Conservation (phyloP, 2,113 vertebrate species). For the Pholis gunnellus region DNA sequence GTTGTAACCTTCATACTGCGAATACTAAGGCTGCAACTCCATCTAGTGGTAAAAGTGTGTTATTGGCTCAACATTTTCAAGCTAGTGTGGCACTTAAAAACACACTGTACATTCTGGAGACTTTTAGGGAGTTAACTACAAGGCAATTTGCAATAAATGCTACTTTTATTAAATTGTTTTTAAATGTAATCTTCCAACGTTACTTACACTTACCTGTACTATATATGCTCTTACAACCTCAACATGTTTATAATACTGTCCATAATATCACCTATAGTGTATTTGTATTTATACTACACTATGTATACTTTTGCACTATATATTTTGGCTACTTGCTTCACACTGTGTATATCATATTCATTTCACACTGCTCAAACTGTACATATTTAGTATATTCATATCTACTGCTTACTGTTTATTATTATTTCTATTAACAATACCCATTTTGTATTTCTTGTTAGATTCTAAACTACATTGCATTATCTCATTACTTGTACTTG, state of each 20-base stretch:
- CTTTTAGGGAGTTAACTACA: not conserved
- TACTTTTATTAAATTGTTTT: not conserved
- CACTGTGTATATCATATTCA: not conserved
- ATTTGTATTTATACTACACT: not conserved
- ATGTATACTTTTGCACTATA: not conserved
- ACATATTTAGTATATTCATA: not conserved
- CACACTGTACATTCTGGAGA: not conserved
- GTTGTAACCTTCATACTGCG: not conserved
- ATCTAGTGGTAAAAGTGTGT: slow-evolving; percentile 57
- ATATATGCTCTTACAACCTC: not conserved
- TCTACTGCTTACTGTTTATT: not conserved
- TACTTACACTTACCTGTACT: not conserved
- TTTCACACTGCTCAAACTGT: not conserved
- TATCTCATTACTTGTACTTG: not conserved
- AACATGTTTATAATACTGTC: too few relatives aligned
- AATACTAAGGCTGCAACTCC: not conserved
- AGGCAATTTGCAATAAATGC: not conserved
- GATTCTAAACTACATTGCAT: not conserved
- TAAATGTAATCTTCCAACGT: not conserved
- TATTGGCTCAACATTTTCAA: not conserved
- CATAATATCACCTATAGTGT: not conserved
- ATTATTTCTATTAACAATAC: not conserved
- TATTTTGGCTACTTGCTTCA: not conserved
- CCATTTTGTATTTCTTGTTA: not conserved
- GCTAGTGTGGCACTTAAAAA: not conserved